Evolutionary conservation across 2,888 invertebrate species (phyloP), one percentile per base, ranked within the genome.

Genomic region (Ypsolopha sequella): DNA sequence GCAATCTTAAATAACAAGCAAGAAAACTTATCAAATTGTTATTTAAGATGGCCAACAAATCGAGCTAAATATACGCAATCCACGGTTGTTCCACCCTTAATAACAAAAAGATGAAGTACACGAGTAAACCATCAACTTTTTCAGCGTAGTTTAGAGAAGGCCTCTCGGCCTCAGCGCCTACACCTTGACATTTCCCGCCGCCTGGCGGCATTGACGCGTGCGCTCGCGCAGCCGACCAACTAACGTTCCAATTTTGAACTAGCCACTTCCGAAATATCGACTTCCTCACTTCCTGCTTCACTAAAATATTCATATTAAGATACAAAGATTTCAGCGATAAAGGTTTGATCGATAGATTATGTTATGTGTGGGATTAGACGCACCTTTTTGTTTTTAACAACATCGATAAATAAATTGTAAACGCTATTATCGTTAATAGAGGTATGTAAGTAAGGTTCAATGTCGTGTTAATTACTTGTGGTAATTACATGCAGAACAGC

Each of bases 171-270:
- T 80, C 76, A 78, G 67, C 62, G 49, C 53, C 52, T 57, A 58
- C 61, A 62, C 85, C 85, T 85, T 86, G 85, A 84, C 85, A 56
- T 56, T 56, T 56, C 53, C 51, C 52, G 43, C 10, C 52, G 54
- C 38, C 52, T 24, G 43, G 10, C 52, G 54, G 41, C 52, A 84
- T 85, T 84, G 80, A 78, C 61, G 64, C 73, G 71, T 76, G 70
- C 72, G 78, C 71, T 24, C 24, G 24, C 66, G 51, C 71, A 63
- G 33, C n/a, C 65, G 62, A 57, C 67, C 63, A 69, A 72, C 70
- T 74, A 73, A 69, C 76, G 76, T 79, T 82, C 74, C 69, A 77
- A 76, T 81, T 84, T 75, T 70, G 71, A 74, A 70, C 64, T 61
- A 61, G 63, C 65, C 65, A 80, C 81, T 85, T 85, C 84, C 85